Base-by-base conservation (phyloP, 2,113 vertebrate genomes). In the Axis porcinus region DNA sequence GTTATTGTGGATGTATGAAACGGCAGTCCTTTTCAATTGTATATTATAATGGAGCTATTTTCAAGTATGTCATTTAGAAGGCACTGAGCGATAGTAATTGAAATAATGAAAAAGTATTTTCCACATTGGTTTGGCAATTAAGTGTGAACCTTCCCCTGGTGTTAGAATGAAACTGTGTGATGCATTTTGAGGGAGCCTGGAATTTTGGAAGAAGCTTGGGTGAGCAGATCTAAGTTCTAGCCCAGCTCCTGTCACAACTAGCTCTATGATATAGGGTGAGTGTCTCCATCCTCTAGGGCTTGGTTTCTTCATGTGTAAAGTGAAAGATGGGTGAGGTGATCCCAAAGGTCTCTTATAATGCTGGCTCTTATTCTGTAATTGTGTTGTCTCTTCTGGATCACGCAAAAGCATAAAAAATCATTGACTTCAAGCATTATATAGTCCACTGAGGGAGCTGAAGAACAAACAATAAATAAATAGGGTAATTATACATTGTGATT, bases 41-140 rank as follows among this genome's bases (percentile, higher is more conserved):
- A 86, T 21, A 21, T 62, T 83, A 96, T 89, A 86, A 57, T 86
- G 47, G 60, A 88, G 55, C 50, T 87, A 88, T 95, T 89, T 93
- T 57, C 55, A 96, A 88, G 87, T 54, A 86, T 33, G 19, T 25
- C 36, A 70, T 70, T 95, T 86, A 86, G 62, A 91, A 95, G 28
- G 8, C 64, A 57, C 45, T 90, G 21, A 93, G 12, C 58, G 21
- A 81, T 52, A 83, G 15, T 58, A 91, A 79, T 9, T 16, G 12
- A 91, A 78, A 95, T 94, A 62, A 47, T 7, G n/a, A 76, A 89
- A 86, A 94, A 85, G 60, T 40, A 62, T 40, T 86, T 47, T 74
- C 55, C 9, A 13, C 25, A 4, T 19, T 85, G 3, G 27, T 94
- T 82, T 43, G 86, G 7, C 60, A 23, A 28, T 85, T 67, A 79